Conservation (phyloP, 2,888 invertebrate species). For the Synanthedon andrenaeformis region DNA sequence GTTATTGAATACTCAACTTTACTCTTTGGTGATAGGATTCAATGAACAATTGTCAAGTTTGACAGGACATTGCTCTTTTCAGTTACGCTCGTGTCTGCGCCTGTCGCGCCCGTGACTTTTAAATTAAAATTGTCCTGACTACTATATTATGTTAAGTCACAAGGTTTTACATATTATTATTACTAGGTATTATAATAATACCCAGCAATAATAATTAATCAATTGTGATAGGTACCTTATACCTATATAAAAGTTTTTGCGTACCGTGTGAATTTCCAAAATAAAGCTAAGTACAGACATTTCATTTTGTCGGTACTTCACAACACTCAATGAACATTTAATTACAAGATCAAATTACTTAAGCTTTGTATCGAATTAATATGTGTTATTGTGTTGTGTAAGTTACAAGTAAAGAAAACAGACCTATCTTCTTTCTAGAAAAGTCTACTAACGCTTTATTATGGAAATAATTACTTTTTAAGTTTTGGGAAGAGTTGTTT, state of each 20-base stretch:
- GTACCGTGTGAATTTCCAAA: too few species aligned
- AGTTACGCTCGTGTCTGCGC: conserved; percentile 24
- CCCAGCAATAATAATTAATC: too few species aligned
- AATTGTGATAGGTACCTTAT: too few species aligned
- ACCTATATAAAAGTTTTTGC: too few species aligned
- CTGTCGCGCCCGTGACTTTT: not conserved
- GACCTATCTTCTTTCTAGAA: too few species aligned
- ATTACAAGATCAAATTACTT: conserved; percentile 14
- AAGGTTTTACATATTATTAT: too few species aligned
- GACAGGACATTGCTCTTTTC: conserved; percentile 42
- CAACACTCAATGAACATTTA: conserved; percentile 12
- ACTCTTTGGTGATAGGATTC: not conserved
- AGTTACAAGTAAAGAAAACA: conserved; percentile 4
- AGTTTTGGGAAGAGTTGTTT: too few species aligned
- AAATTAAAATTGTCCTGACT: not conserved
- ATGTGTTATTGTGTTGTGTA: conserved; percentile 10
- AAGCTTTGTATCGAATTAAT: conserved; percentile 12
- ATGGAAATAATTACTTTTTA: too few species aligned
- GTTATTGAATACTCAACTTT: not conserved
- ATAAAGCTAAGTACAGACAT: conserved; percentile 9
- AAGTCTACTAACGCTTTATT: too few species aligned
- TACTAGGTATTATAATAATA: too few species aligned
- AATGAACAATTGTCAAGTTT: not conserved
- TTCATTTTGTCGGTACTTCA: conserved; percentile 20
- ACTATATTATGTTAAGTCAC: not conserved